Conservation (phyloP, 2,888 invertebrate genomes). For the Ectropis crepuscularia region DNA sequence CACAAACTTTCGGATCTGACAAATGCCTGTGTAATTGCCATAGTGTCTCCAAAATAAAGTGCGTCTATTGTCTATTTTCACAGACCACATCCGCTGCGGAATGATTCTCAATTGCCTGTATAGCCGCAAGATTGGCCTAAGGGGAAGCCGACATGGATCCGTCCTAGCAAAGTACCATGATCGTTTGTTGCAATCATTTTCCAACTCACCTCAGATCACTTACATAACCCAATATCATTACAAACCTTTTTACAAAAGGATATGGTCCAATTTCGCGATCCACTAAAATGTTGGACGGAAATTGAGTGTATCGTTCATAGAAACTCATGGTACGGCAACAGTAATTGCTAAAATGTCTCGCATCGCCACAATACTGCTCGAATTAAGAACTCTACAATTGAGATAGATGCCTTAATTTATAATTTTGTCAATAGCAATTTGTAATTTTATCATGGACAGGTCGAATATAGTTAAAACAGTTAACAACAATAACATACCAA, state of each 20-base stretch:
- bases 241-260: too few relatives aligned
- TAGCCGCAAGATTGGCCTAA: conserved; percentile 14
- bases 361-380: conserved; percentile 13
- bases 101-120: conserved; percentile 19
- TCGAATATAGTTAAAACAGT: too few relatives aligned
- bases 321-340: too few relatives aligned
- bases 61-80: conserved; percentile 14
- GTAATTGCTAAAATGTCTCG: conserved; percentile 25
- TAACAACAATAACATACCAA: too few relatives aligned
- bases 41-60: conserved; percentile 16
- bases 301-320: too few relatives aligned
- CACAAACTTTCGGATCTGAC: neutral
- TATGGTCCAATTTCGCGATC: too few relatives aligned
- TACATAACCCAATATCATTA: too few relatives aligned
- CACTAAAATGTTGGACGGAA: too few relatives aligned
- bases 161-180: neutral
- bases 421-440: conserved; percentile 23
- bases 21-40: neutral
- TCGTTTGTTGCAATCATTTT: too few relatives aligned
- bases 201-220: too few relatives aligned
- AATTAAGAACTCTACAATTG: conserved; percentile 23
- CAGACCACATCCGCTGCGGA: conserved; percentile 27
- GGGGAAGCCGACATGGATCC: conserved; percentile 25
- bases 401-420: conserved; percentile 28
- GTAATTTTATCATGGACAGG: neutral